A percentile compares a stretch with the other conserved stretches of the same genome.
These are phyloP conservation scores for Lacerta agilis DNA, from an alignment of 2,797 vertebrate genomes.

Conservation along the genomic window DNA sequence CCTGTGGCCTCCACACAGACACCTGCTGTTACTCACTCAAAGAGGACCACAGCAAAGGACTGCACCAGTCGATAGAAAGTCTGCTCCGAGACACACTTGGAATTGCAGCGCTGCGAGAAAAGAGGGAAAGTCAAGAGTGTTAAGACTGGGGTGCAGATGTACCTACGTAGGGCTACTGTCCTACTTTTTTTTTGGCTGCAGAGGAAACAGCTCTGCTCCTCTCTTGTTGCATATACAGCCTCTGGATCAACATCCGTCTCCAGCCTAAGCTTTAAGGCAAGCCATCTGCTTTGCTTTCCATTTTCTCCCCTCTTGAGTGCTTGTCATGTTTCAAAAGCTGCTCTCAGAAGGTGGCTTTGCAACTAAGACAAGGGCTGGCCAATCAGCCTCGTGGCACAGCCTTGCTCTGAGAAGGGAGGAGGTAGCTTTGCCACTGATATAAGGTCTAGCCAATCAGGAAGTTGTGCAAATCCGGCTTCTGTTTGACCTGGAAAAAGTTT, in stretches of 20 bases:
- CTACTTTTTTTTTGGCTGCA: background rate
- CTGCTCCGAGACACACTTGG: constrained; percentile 93
- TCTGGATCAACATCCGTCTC: background rate
- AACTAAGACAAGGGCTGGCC: background rate
- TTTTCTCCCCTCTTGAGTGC: background rate
- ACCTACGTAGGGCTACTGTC: background rate
- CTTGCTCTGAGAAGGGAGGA: background rate
- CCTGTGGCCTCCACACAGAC: background rate
- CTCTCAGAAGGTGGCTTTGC: background rate
- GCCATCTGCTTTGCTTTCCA: background rate
- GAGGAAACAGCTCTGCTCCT: background rate
- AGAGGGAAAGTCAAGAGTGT: background rate
- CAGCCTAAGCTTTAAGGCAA: background rate
- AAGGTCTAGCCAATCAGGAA: background rate
- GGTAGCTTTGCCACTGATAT: background rate
- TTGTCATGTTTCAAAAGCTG: no score
- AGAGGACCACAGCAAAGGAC: constrained; percentile 95
- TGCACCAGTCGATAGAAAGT: constrained; percentile 98
- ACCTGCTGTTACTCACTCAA: constrained; percentile 86
- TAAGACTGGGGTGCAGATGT: background rate
- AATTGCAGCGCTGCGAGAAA: constrained; percentile 91
- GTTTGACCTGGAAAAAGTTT: background rate
- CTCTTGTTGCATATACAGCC: background rate
- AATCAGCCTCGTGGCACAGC: background rate
- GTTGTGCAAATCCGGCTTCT: background rate